Conservation (phyloP, 2,797 vertebrate genomes). For the Chrysocyon brachyurus region DNA sequence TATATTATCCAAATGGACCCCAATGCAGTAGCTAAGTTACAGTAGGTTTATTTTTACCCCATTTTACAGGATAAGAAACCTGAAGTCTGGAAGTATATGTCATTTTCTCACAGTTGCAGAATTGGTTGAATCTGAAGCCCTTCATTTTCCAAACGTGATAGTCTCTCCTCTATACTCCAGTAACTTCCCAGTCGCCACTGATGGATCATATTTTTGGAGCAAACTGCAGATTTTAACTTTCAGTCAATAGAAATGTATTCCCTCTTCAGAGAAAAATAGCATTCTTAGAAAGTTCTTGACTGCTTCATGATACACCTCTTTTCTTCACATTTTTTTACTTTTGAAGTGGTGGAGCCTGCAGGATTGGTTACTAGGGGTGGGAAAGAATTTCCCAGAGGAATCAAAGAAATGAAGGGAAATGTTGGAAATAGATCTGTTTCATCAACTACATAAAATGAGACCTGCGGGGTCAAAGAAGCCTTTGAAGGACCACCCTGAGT, state of each 20-base stretch:
- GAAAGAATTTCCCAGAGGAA: neutral
- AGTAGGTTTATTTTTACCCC: neutral
- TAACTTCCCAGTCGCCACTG: neutral
- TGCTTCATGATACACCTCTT: neutral
- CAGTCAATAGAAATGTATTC: neutral
- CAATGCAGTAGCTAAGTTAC: neutral
- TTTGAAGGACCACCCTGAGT: neutral
- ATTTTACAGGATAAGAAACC: slow-evolving; percentile 16
- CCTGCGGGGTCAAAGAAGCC: neutral
- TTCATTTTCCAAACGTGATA: neutral
- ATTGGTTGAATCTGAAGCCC: neutral
- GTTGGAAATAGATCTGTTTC: slow-evolving; percentile 33
- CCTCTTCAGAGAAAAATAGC: neutral
- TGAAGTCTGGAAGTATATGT: neutral
- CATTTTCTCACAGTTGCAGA: slow-evolving; percentile 1
- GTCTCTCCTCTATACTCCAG: neutral
- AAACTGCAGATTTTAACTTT: slow-evolving; percentile 30
- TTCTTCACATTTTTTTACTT: neutral
- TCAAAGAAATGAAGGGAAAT: neutral
- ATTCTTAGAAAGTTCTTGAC: slow-evolving; percentile 1
- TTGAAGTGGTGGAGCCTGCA: neutral
- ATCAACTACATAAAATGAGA: slow-evolving; percentile 11
- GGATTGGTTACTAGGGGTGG: neutral
- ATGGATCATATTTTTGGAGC: neutral
- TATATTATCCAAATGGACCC: neutral